These are phyloP conservation scores for Aporophyla nigra DNA, from an alignment of 2,888 invertebrate species.

Conservation along the genomic window DNA sequence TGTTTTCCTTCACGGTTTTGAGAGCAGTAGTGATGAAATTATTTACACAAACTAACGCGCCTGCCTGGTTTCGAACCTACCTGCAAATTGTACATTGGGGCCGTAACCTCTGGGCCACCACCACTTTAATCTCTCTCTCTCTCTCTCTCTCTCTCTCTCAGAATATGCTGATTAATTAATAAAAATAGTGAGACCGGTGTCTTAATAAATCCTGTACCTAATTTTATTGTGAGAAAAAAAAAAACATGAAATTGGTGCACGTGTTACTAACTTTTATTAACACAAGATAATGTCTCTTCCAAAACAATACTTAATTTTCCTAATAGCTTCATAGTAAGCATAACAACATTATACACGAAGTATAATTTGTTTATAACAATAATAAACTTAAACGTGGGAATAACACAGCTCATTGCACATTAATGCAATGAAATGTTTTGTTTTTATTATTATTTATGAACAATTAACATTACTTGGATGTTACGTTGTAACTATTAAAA, in stretches of 20 bases:
- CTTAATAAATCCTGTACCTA: too few relatives aligned
- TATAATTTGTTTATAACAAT: slow-evolving; percentile 51
- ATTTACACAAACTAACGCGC: too few relatives aligned
- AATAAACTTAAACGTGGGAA: slow-evolving; percentile 62
- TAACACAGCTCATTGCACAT: slow-evolving; percentile 66
- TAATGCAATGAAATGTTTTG: slow-evolving; percentile 57
- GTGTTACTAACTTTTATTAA: not conserved
- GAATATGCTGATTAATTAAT: too few relatives aligned
- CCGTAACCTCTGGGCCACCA: too few relatives aligned
- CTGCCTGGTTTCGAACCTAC: too few relatives aligned
- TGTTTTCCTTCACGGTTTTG: too few relatives aligned
- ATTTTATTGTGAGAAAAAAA: slow-evolving; percentile 8
- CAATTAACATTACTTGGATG: slow-evolving; percentile 52
- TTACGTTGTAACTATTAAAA: slow-evolving; percentile 43
- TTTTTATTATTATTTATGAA: slow-evolving; percentile 58
- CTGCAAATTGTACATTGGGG: too few relatives aligned
- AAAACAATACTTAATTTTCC: slow-evolving; percentile 45
- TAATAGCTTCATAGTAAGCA: slow-evolving; percentile 47
- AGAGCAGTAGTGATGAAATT: too few relatives aligned
- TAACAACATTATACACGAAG: slow-evolving; percentile 41
- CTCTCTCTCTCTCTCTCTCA: too few relatives aligned
- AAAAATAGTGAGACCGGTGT: too few relatives aligned
- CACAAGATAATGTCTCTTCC: slow-evolving; percentile 3
- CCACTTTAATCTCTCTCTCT: too few relatives aligned
- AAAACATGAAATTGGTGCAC: not conserved